Evolutionary conservation across 2,113 vertebrate species (phyloP), one percentile per base, ranked within the genome.

Genomic region (Cyanoderma ruficeps): DNA sequence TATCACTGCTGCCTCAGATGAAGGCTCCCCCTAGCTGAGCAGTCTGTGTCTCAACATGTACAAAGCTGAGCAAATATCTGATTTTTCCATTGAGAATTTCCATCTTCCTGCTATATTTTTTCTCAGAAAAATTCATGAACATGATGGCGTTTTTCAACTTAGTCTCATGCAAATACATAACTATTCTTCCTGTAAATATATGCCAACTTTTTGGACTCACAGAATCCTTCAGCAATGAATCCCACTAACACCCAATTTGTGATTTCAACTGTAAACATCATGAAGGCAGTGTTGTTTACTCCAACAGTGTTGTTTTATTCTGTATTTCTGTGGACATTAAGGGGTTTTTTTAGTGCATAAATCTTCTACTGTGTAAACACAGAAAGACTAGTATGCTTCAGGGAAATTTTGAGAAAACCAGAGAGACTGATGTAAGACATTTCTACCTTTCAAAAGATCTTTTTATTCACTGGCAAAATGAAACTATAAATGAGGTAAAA

Each of bases 381-480:
- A 33, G 41, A 53, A 67, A 44, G 3, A 13, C 15, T 53, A 18
- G 11, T 15, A 14, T 35, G 22, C 13, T 87, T 79, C 42, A 60
- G 20, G 46, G 17, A 75, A 65, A 33, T 44, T 7, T 9, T 46
- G 44, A 41, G 41, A 50, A 78, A 89, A 78, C 2, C 25, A n/a
- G 27, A 15, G 46, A 79, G 17, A 28, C 7, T 28, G 24, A 65
- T 14, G 3, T 67, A 17, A 53, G 27, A n/a, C 5, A 60, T 17
- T 50, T 55, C 17, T 46, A 70, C 20, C 19, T 79, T 75, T 60
- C 37, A 22, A 25, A 52, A 53, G 3, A 25, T 24, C 6, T 39
- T 49, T 9, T 16, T 39, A 5, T 64, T 64, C 14, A 24, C 5
- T 79, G 39, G 27, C 0, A 0, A 80, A 67, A 42, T 47, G 33